A percentile compares a stretch with the other conserved stretches of the same genome.
phyloP scores from a whole-genome alignment of 2,113 vertebrate genomes.

The Arothron firmamentum region DNA sequence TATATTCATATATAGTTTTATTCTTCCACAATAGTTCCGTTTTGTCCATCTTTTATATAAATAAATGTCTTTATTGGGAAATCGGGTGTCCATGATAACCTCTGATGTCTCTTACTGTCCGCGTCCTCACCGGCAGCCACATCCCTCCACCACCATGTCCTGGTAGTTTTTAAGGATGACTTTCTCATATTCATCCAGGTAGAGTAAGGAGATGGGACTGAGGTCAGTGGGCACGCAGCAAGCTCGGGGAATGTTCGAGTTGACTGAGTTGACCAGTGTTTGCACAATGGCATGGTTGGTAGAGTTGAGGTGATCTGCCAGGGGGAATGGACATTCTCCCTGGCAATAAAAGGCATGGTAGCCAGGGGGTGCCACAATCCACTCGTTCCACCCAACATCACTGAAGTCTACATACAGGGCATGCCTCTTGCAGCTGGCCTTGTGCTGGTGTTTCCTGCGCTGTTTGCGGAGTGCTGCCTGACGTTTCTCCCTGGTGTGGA shows the following conservation, averaged over 20 bases:
- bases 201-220: conserved; percentile 97
- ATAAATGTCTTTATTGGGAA: conserved; percentile 99
- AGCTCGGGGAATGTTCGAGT: conserved; percentile 96
- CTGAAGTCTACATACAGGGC: conserved; percentile 97
- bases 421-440: conserved; percentile 92
- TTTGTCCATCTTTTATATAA: conserved; percentile 88
- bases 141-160: conserved; percentile 99
- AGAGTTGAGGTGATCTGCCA: conserved; percentile 97
- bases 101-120: conserved; percentile 53
- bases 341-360: conserved; percentile 99
- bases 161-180: conserved; percentile 99
- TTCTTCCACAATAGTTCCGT: conserved; percentile 87
- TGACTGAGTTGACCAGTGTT: conserved; percentile 98
- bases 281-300: conserved; percentile 99
- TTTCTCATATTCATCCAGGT: conserved; percentile 97
- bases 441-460: conserved; percentile 85
- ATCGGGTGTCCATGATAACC: conserved; percentile 85
- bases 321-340: conserved; percentile 94
- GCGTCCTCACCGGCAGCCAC: conserved; percentile 86
- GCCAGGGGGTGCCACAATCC: conserved; percentile 97
- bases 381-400: conserved; percentile 99
- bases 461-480: conserved; percentile 85
- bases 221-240: conserved; percentile 98
- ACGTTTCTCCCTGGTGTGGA: conserved; percentile 89
- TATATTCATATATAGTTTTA: conserved; percentile 86